Conservation (phyloP, 2,888 invertebrate species). For the Ophonus ardosiacus region DNA sequence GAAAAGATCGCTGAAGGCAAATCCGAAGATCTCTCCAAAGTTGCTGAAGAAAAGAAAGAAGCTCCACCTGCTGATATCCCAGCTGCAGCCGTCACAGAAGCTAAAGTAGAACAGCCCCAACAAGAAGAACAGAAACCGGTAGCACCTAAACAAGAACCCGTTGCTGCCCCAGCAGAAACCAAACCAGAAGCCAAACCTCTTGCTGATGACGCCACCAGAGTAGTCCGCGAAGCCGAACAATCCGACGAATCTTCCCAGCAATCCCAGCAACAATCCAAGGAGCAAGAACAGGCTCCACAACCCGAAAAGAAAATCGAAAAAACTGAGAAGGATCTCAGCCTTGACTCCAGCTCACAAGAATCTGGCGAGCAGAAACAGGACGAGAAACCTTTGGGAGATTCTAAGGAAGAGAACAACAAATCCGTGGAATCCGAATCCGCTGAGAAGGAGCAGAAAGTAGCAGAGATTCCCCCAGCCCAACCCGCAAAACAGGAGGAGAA, state of each 20-base stretch:
- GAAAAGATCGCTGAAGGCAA: conserved; percentile 60
- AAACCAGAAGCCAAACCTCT: conserved; percentile 69
- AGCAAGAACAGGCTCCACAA: conserved; percentile 67
- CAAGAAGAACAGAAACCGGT: conserved; percentile 67
- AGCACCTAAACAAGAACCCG: conserved; percentile 66
- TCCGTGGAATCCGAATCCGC: conserved; percentile 59
- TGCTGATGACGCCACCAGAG: conserved; percentile 61
- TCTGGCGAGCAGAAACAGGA: conserved; percentile 63
- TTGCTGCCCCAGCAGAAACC: conserved; percentile 66
- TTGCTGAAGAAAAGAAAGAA: conserved; percentile 70
- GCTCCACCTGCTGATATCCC: conserved; percentile 57
- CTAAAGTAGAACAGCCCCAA: conserved; percentile 67
- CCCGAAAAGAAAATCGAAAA: conserved; percentile 64
- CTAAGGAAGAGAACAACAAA: conserved; percentile 65
- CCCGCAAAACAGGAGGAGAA: conserved; percentile 69
- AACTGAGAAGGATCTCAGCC: conserved; percentile 37
- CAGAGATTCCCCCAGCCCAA: conserved; percentile 38
- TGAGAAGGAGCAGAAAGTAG: conserved; percentile 45
- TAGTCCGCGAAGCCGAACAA: conserved; percentile 60
- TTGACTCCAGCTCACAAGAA: conserved; percentile 57
- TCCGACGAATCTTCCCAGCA: conserved; percentile 42
- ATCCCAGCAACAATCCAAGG: conserved; percentile 64
- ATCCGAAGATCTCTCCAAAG: conserved; percentile 68
- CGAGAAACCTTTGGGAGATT: conserved; percentile 64
- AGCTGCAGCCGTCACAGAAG: conserved; percentile 66